phyloP scores from a whole-genome alignment of 2,797 vertebrate genomes.

The Scleropages formosus region DNA sequence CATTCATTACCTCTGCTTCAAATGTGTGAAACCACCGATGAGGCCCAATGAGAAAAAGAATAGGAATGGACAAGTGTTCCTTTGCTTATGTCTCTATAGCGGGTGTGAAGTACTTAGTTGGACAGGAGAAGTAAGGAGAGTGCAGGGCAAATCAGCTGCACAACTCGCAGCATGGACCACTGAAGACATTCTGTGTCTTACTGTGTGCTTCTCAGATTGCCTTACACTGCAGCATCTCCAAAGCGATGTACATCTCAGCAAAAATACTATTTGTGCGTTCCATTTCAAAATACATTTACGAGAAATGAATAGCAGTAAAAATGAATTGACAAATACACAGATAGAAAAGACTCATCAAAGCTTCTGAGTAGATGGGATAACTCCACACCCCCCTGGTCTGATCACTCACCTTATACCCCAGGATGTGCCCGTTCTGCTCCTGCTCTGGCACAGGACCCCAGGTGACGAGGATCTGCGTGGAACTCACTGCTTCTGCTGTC shows the following conservation, averaged over 20 bases:
- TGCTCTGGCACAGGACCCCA: slow-evolving; percentile 79
- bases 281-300: too few species aligned
- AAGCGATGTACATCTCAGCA: too few species aligned
- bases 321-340: too few species aligned
- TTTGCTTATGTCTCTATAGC: too few species aligned
- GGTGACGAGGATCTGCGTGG: slow-evolving; percentile 83
- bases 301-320: too few species aligned
- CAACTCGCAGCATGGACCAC: neutral
- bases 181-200: neutral
- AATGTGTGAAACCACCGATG: neutral
- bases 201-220: neutral
- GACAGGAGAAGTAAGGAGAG: too few species aligned
- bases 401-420: slow-evolving; percentile 90
- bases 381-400: too few species aligned
- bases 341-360: too few species aligned
- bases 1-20: neutral
- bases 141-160: neutral
- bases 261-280: too few species aligned
- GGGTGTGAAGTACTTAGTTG: too few species aligned
- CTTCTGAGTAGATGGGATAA: too few species aligned
- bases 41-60: neutral
- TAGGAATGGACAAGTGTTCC: neutral
- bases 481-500: slow-evolving; percentile 84
- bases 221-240: too few species aligned
- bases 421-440: slow-evolving; percentile 85